A percentile compares a stretch with the other conserved stretches of the same genome.
These are phyloP conservation scores for Simalia tracyae DNA, from an alignment of 2,797 vertebrate genomes.

Conservation along the genomic window DNA sequence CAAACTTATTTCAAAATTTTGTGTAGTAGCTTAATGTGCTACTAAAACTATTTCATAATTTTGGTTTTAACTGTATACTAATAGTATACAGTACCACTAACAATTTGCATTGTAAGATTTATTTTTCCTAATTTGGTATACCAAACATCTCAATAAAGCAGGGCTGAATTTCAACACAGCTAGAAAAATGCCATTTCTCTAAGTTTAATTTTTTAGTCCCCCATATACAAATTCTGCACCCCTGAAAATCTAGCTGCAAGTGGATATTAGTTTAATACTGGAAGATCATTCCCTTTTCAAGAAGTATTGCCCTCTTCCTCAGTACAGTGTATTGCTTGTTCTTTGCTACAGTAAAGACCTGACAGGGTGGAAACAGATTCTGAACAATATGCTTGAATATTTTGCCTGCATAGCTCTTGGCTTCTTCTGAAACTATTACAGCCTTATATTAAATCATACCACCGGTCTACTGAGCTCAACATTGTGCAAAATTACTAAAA, in stretches of 20 bases:
- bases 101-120: not conserved
- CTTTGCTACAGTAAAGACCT: not conserved
- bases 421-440: not conserved
- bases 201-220: not conserved
- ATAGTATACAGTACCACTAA: not conserved
- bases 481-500: too few relatives aligned
- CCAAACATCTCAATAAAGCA: not conserved
- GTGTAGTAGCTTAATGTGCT: not conserved
- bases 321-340: not conserved
- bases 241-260: not conserved
- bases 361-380: too few relatives aligned
- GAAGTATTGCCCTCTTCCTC: not conserved
- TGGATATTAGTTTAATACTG: not conserved
- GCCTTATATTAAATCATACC: not conserved
- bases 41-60: not conserved
- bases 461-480: not conserved
- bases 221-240: not conserved
- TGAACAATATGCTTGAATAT: not conserved
- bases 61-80: not conserved
- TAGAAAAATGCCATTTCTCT: not conserved
- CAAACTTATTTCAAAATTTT: conserved; percentile 7
- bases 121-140: not conserved
- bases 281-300: not conserved
- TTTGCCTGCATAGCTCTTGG: not conserved
- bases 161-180: not conserved